A percentile compares a stretch with the other conserved stretches of the same genome.
Conservation (phyloP, 2,797 vertebrate species). For the Calcarius lapponicus region DNA sequence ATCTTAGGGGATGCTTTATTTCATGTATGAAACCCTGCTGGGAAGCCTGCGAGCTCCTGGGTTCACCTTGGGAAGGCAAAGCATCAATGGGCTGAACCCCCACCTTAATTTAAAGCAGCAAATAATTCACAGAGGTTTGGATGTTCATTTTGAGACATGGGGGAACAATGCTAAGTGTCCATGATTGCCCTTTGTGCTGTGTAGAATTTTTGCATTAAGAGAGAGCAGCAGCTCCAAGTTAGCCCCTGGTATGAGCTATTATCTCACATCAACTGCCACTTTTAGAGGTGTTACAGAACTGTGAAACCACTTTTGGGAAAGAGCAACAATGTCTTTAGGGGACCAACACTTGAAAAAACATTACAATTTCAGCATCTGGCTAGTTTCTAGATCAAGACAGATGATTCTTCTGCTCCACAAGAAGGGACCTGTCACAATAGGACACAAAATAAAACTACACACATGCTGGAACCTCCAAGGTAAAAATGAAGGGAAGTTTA, state of each 20-base stretch:
- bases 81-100: background rate
- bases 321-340: background rate
- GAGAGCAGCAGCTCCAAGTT: background rate
- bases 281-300: background rate
- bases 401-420: background rate
- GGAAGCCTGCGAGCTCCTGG: background rate
- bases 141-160: background rate
- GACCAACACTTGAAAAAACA: background rate
- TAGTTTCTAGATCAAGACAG: background rate
- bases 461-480: no score
- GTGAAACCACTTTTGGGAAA: background rate
- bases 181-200: background rate
- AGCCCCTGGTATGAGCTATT: background rate
- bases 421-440: background rate
- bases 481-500: no score
- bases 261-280: background rate
- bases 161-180: background rate
- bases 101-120: background rate
- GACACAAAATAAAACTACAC: no score
- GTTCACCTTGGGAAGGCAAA: background rate
- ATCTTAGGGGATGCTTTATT: background rate
- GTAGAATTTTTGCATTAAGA: background rate
- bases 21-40: accelerated
- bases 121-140: background rate
- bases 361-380: background rate